These are phyloP conservation scores for Olivierus martensii DNA, from an alignment of 1,140 invertebrate species.

Conservation along the genomic window DNA sequence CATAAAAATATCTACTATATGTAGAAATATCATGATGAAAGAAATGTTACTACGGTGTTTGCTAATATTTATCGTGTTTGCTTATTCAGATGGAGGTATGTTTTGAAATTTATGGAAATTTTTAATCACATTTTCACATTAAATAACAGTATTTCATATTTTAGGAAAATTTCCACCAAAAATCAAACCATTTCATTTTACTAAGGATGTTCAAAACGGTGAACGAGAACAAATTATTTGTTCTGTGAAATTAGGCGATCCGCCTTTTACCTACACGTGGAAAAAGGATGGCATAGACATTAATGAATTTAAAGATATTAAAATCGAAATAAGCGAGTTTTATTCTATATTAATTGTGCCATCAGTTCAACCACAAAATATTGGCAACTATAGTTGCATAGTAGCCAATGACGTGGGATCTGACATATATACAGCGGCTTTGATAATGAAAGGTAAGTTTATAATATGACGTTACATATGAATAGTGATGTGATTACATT, in stretches of 20 bases:
- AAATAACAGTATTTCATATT: too few species aligned
- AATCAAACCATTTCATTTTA: not conserved
- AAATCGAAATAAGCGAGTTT: not conserved
- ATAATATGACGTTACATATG: not conserved
- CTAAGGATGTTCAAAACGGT: not conserved
- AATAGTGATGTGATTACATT: not conserved
- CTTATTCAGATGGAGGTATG: too few species aligned
- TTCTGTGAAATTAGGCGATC: conserved; percentile 1
- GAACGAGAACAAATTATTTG: conserved; percentile 1
- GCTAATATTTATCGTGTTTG: too few species aligned
- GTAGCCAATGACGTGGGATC: not conserved
- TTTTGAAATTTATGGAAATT: too few species aligned
- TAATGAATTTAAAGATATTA: not conserved
- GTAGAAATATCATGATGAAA: too few species aligned
- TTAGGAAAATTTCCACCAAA: not conserved
- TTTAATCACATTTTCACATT: too few species aligned
- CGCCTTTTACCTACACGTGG: conserved; percentile 9
- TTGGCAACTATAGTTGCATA: conserved; percentile 8
- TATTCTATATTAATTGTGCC: not conserved
- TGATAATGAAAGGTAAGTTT: not conserved
- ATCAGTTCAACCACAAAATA: not conserved
- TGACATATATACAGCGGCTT: not conserved
- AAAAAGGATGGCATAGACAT: conserved; percentile 4
- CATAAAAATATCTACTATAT: too few species aligned
- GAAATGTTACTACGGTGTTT: too few species aligned